Base-by-base conservation (phyloP, 2,797 vertebrate genomes). In the Discoglossus pictus region DNA sequence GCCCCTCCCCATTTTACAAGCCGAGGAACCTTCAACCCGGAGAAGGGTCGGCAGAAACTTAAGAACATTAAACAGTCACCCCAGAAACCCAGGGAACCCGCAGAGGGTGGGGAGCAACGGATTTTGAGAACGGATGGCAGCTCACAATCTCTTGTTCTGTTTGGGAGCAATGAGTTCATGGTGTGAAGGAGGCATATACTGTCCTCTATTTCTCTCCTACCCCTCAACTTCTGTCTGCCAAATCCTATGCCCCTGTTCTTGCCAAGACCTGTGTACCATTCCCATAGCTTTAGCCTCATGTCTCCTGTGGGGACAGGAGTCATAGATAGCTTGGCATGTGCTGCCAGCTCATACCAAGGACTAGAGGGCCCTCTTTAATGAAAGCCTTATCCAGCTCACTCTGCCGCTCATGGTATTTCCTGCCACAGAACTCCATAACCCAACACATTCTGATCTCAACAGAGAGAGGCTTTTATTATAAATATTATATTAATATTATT, bases 141-240 rank as follows among this genome's bases (percentile, higher is more conserved):
- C 0, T 1, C 89, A 23, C 93, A 93, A 73, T 91, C 90, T 75
- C 77, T 91, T 15, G 88, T 97, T 25, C 77, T 96, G 68, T 93
- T 93, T 52, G 95, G 94, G 77, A 96, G 79, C 76, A 97, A 97
- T 6, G 97, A 99, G 81, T 99, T 98, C 83, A 99, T 99, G 96
- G 96, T 99, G 74, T 98, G 89, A 99, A 82, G 80, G 35, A 34
- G 11, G 16, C 61, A 38, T 47, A 47, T 44, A 54, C 51, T 62
- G 55, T 75, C 48, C 23, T 65, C 51, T 55, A 60, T 23, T 51
- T 40, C 21, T 36, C 18, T 52, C 34, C n/a, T n/a, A n/a, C 40
- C 36, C 25, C 39, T 31, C 18, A 52, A 44, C 25, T n/a, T 24
- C 20, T 38, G 24, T 40, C 39, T 54, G 42, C 52, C 51, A 54